These are phyloP conservation scores for Pipistrellus kuhlii DNA, from an alignment of 2,797 vertebrate species.

Conservation along the genomic window DNA sequence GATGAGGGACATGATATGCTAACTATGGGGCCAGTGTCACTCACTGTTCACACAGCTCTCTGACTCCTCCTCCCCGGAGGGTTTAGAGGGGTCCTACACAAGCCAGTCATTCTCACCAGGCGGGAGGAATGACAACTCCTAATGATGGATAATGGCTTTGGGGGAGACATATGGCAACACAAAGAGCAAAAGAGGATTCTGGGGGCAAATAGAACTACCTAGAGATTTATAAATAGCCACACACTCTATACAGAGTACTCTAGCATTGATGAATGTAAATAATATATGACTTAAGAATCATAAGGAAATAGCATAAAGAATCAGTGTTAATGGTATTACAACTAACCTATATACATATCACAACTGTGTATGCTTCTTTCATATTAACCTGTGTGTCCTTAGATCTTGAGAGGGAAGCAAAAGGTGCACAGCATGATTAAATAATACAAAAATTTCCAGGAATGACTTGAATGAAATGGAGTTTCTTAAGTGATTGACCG, in stretches of 20 bases:
- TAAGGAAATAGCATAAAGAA: slow-evolving; percentile 16
- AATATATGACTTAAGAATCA: slow-evolving; percentile 2
- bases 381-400: slow-evolving; percentile 3
- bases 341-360: background rate
- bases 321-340: slow-evolving; percentile 7
- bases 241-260: background rate
- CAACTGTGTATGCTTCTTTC: background rate
- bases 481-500: slow-evolving; percentile 56
- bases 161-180: background rate
- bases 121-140: background rate
- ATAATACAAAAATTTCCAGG: slow-evolving; percentile 31
- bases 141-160: background rate
- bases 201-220: background rate
- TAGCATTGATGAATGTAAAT: background rate
- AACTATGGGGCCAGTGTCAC: background rate
- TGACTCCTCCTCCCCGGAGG: background rate
- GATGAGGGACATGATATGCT: background rate
- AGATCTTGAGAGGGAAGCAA: background rate
- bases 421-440: background rate
- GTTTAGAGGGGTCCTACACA: background rate
- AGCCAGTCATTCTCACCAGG: slow-evolving; percentile 5
- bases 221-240: background rate
- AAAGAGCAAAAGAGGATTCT: background rate
- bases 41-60: background rate
- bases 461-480: slow-evolving; percentile 63